These are phyloP conservation scores for Cryptosula pallasiana DNA, from an alignment of 2,888 invertebrate species.

Conservation along the genomic window DNA sequence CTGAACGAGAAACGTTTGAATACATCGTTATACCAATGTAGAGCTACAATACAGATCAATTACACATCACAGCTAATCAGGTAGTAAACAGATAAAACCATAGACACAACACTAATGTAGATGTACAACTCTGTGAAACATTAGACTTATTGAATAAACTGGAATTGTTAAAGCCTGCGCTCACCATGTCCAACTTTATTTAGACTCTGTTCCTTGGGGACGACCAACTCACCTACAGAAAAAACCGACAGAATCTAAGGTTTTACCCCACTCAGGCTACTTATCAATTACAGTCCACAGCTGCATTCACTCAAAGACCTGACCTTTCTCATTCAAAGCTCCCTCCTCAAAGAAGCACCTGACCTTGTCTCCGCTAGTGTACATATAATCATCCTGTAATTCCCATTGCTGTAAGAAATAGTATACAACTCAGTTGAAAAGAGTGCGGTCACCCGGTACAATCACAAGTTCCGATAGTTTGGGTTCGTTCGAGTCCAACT, in stretches of 20 bases:
- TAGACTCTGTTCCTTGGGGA: slow-evolving; percentile 52
- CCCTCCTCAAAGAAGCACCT: slow-evolving; percentile 83
- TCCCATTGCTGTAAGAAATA: no score
- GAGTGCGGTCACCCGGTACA: no score
- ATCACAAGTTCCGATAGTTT: no score
- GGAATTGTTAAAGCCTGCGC: slow-evolving; percentile 26
- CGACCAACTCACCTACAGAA: slow-evolving; percentile 46
- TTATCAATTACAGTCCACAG: no score
- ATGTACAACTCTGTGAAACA: no score
- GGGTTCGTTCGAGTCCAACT: no score
- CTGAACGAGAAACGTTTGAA: slow-evolving; percentile 80
- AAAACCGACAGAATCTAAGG: no score
- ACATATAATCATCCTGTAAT: no score
- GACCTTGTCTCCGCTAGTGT: slow-evolving; percentile 87
- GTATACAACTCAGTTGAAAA: no score
- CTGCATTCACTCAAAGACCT: no score
- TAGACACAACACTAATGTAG: no score
- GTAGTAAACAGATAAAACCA: no score
- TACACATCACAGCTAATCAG: not conserved
- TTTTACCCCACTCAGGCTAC: not conserved
- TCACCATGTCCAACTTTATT: slow-evolving; percentile 72
- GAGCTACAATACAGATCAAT: slow-evolving; percentile 39
- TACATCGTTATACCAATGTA: slow-evolving; percentile 73
- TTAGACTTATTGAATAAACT: not conserved
- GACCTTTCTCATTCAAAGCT: slow-evolving; percentile 71